Evolutionary conservation across 2,797 vertebrate species (phyloP).

Genomic region (Rhadinocentrus ornatus): DNA sequence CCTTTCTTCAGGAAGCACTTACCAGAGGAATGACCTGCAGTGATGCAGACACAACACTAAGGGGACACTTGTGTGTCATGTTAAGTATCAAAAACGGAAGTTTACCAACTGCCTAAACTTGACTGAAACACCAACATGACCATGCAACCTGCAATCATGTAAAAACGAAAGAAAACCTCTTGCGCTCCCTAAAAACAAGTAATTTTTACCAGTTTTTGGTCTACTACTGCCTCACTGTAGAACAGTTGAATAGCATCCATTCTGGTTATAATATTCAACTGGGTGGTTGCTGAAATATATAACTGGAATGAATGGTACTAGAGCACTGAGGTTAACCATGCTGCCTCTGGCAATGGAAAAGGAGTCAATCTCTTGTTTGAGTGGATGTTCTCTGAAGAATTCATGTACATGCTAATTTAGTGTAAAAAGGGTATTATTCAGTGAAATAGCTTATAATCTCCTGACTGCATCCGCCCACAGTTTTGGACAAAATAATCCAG

Average conservation of each 20-base stretch:
- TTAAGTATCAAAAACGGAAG: neutral
- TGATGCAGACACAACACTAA: neutral
- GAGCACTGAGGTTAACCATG: neutral
- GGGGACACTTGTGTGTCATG: neutral
- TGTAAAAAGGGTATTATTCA: constrained; percentile 1
- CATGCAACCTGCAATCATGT: neutral
- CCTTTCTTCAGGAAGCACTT: neutral
- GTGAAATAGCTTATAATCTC: constrained; percentile 2
- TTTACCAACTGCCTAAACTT: neutral
- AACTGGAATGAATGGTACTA: neutral
- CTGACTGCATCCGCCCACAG: neutral
- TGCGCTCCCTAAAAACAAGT: neutral
- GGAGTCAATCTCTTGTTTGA: neutral
- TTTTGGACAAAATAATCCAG: neutral
- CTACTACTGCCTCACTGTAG: neutral
- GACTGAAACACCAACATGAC: no score
- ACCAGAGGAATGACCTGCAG: neutral
- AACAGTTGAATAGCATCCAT: neutral
- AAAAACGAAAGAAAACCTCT: neutral
- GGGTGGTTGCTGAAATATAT: neutral
- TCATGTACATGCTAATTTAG: neutral
- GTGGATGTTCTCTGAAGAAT: neutral
- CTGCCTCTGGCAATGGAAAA: neutral
- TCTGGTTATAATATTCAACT: neutral
- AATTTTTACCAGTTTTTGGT: neutral